Percentiles rank a stretch among this genome's conserved stretches.
These are phyloP conservation scores for Amphiprion ocellaris DNA, from an alignment of 2,113 vertebrate species.

Conservation along the genomic window DNA sequence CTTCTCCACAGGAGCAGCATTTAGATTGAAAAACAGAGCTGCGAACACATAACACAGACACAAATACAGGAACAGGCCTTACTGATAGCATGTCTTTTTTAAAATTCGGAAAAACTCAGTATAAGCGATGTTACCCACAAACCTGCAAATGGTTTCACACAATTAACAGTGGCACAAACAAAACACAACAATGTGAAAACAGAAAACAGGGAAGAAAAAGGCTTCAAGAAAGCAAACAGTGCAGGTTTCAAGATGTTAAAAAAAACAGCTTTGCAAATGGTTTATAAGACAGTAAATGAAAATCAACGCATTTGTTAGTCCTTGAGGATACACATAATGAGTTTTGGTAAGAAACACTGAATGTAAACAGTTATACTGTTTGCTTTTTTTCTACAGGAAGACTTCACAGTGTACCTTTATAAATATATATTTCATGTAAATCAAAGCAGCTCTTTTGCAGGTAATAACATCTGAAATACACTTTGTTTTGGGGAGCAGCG, in stretches of 20 bases:
- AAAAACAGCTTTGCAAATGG: background rate
- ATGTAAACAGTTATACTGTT: too few species aligned
- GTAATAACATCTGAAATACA: slow-evolving; percentile 3
- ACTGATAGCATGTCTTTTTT: too few species aligned
- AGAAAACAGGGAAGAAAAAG: background rate
- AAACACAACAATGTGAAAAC: background rate
- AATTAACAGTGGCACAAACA: background rate
- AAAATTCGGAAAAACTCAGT: too few species aligned
- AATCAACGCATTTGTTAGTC: background rate
- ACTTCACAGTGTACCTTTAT: background rate
- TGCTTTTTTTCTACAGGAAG: background rate
- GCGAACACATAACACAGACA: background rate
- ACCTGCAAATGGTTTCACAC: background rate
- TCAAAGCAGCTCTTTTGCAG: background rate
- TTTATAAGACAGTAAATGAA: background rate
- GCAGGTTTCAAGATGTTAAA: background rate
- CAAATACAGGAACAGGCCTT: too few species aligned
- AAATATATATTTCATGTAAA: background rate
- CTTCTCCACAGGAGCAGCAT: too few species aligned
- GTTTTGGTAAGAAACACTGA: background rate
- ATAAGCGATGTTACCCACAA: background rate
- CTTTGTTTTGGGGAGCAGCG: background rate
- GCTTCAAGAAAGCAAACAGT: background rate
- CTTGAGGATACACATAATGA: background rate
- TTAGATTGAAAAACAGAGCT: background rate